These are phyloP conservation scores for Brenthis daphne DNA, from an alignment of 2,888 invertebrate genomes.

Conservation along the genomic window DNA sequence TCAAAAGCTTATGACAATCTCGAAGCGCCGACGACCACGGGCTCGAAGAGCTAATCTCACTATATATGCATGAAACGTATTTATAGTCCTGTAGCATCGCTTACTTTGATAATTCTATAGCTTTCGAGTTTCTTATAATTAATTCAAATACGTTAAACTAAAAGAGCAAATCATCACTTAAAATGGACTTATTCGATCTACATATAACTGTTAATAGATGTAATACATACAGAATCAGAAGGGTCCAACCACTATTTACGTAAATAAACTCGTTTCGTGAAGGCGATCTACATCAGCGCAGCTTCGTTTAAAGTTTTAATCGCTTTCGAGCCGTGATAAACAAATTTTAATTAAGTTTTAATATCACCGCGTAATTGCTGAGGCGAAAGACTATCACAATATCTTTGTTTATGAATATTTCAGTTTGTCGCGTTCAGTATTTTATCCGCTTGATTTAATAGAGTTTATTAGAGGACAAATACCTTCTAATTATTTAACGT, in stretches of 20 bases:
- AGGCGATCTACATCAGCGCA: constrained; percentile 73
- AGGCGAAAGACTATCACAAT: constrained; percentile 73
- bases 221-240: constrained; percentile 14
- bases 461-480: neutral
- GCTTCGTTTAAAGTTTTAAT: constrained; percentile 81
- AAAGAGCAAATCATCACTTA: no score
- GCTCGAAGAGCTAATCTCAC: neutral
- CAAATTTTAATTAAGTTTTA: constrained; percentile 82
- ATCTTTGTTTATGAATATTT: constrained; percentile 73
- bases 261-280: constrained; percentile 75
- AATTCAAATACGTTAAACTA: no score
- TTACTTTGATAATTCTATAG: no score
- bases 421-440: constrained; percentile 48
- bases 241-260: constrained; percentile 64
- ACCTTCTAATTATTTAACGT: no score
- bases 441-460: constrained; percentile 27
- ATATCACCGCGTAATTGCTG: constrained; percentile 80
- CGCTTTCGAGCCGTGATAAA: constrained; percentile 80
- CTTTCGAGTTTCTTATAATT: no score
- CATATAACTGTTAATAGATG: neutral
- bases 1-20: constrained; percentile 19
- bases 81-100: neutral
- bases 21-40: constrained; percentile 14
- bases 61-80: neutral
- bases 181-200: no score